phyloP scores from a whole-genome alignment of 2,113 vertebrate species.

The Dicrurus megarhynchus region DNA sequence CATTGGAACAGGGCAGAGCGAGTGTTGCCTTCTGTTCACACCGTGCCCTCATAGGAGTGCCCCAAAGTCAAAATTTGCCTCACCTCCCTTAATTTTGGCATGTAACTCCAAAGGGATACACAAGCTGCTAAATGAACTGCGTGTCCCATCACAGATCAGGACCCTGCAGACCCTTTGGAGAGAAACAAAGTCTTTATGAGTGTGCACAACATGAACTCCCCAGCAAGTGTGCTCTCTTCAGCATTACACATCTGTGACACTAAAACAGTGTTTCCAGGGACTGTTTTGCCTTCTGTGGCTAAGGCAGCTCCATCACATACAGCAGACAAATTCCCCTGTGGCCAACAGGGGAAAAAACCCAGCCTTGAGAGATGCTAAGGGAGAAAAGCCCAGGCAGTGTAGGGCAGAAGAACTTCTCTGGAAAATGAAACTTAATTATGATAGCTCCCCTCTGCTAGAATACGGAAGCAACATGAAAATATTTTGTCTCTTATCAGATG shows the following conservation, averaged over 20 bases:
- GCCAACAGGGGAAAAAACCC: rapidly evolving
- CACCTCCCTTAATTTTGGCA: not conserved
- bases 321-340: not conserved
- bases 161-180: not conserved
- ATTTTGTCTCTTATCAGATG: not conserved
- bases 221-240: not conserved
- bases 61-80: not conserved
- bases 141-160: not conserved
- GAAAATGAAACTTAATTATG: not conserved
- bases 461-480: not conserved
- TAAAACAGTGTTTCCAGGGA: not conserved
- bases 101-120: not conserved
- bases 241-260: not conserved
- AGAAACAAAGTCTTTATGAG: not conserved
- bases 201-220: not conserved
- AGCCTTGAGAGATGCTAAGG: not conserved
- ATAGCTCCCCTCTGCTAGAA: not conserved
- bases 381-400: not conserved
- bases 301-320: not conserved
- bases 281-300: not conserved
- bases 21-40: not conserved
- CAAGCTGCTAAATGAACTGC: not conserved
- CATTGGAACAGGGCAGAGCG: not conserved
- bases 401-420: not conserved
- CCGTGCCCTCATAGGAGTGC: not conserved